phyloP scores from a whole-genome alignment of 2,888 invertebrate genomes.

The Helleia helle region DNA sequence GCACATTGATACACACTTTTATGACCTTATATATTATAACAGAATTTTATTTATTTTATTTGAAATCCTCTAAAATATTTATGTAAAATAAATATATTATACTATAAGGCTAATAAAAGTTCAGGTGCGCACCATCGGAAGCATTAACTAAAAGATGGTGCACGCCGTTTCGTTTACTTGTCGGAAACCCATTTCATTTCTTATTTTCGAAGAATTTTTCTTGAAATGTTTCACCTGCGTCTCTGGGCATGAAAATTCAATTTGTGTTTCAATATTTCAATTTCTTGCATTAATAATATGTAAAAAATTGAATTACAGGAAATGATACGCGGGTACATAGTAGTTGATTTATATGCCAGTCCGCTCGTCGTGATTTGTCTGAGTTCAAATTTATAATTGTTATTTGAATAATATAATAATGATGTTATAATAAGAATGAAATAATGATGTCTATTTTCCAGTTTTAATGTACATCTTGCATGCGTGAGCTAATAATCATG shows the following conservation, averaged over 20 bases:
- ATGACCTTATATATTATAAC: too few relatives aligned
- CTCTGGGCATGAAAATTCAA: conserved; percentile 46
- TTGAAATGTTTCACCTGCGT: conserved; percentile 51
- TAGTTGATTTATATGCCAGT: neutral
- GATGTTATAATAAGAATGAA: too few relatives aligned
- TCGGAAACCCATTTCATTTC: conserved; percentile 45
- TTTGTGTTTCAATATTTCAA: conserved; percentile 31
- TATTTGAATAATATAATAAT: too few relatives aligned
- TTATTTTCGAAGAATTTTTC: conserved; percentile 48
- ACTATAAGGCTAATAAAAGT: neutral
- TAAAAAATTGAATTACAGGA: too few relatives aligned
- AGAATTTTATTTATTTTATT: too few relatives aligned
- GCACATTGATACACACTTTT: too few relatives aligned
- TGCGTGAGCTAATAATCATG: too few relatives aligned
- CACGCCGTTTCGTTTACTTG: conserved; percentile 21
- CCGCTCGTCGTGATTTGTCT: too few relatives aligned
- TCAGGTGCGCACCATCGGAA: neutral
- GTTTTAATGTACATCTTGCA: too few relatives aligned
- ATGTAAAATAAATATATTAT: neutral
- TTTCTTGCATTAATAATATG: conserved; percentile 20
- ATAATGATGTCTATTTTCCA: too few relatives aligned
- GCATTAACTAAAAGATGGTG: neutral
- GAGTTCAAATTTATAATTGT: too few relatives aligned
- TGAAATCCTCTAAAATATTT: neutral
- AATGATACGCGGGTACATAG: neutral